Conservation (phyloP, 1,140 invertebrate species). For the Gerris buenoi region DNA sequence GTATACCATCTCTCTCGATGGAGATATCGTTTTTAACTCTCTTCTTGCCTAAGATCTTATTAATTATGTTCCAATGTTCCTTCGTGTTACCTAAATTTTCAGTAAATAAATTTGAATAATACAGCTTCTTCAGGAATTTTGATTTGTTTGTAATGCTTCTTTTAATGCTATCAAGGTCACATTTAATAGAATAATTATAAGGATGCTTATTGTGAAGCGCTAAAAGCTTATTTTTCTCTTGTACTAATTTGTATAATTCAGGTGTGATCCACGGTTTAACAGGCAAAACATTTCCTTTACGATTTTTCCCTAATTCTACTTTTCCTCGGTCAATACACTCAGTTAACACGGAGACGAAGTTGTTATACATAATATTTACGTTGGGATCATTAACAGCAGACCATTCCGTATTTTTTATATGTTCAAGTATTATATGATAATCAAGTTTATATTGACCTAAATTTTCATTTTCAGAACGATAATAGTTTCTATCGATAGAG, state of each 20-base stretch:
- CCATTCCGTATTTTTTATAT: neutral
- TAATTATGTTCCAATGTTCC: neutral
- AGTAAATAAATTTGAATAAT: neutral
- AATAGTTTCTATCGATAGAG: neutral
- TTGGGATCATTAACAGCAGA: neutral
- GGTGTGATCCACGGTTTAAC: neutral
- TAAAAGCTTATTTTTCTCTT: neutral
- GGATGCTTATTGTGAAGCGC: neutral
- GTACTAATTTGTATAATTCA: neutral
- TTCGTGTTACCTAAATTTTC: neutral
- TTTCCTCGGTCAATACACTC: neutral
- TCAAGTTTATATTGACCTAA: neutral
- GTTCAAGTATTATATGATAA: neutral
- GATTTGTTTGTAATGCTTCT: neutral
- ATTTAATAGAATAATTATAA: neutral
- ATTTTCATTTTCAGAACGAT: neutral
- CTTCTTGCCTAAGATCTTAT: neutral
- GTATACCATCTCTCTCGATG: neutral
- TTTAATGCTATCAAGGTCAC: neutral
- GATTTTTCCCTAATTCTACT: neutral
- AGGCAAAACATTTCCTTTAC: neutral
- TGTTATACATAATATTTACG: neutral
- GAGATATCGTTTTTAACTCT: neutral
- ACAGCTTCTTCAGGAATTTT: neutral
- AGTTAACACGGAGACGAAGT: neutral